These are phyloP conservation scores for Tetraodon nigroviridis DNA, from an alignment of 2,113 vertebrate species.

Conservation along the genomic window DNA sequence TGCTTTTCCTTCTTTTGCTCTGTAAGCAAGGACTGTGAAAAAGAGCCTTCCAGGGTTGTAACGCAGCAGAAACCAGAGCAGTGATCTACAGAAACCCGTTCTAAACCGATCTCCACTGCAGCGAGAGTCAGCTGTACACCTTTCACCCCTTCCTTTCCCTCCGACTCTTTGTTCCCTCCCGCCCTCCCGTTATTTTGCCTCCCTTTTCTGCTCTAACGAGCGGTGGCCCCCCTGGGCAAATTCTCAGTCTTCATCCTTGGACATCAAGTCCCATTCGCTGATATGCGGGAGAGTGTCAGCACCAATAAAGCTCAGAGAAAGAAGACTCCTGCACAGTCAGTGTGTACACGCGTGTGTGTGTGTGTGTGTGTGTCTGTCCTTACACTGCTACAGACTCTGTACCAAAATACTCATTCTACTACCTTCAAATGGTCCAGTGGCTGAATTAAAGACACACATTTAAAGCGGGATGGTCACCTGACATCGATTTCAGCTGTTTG, in stretches of 20 bases:
- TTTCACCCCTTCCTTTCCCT: slow-evolving; percentile 21
- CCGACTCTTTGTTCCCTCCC: slow-evolving; percentile 9
- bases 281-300: slow-evolving; percentile 61
- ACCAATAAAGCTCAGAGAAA: slow-evolving; percentile 58
- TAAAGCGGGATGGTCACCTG: slow-evolving; percentile 14
- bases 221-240: slow-evolving; percentile 59
- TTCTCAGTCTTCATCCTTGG: slow-evolving; percentile 51
- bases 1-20: background rate
- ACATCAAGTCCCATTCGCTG: slow-evolving; percentile 65
- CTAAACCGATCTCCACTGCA: slow-evolving; percentile 20
- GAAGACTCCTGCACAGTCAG: slow-evolving; percentile 38
- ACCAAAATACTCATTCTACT: no score
- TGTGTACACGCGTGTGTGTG: slow-evolving; percentile 31
- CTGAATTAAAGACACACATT: background rate
- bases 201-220: slow-evolving; percentile 57
- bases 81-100: background rate
- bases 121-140: slow-evolving; percentile 41
- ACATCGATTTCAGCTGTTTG: slow-evolving; percentile 27
- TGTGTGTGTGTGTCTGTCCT: slow-evolving; percentile 4
- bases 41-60: slow-evolving; percentile 24
- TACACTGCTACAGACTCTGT: no score
- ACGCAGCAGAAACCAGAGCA: slow-evolving; percentile 38
- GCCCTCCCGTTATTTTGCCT: slow-evolving; percentile 33
- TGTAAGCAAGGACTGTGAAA: slow-evolving; percentile 25
- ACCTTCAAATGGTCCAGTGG: no score